Evolutionary conservation across 2,888 invertebrate genomes (phyloP), one percentile per base, ranked within the genome.

Genomic region (Noctua janthe): DNA sequence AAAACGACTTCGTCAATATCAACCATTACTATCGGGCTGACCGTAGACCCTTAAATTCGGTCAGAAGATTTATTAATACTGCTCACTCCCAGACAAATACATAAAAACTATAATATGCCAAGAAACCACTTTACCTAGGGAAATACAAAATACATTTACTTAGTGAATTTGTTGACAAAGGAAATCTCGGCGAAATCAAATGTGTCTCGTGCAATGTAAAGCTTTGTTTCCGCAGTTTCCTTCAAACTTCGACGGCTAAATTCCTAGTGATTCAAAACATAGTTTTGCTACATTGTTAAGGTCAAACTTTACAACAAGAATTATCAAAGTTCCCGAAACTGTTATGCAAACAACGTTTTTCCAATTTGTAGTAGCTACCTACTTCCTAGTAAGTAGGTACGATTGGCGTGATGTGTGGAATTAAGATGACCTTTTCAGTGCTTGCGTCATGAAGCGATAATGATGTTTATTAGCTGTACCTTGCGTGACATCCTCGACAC

Each of bases 381-480:
- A 90, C 89, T 91, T 92, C 90, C 87, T 88, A 89, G 90, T 88
- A 86, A 88, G 90, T n/a, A n/a, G n/a, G n/a, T 84, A 85, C 81
- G 84, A 81, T 73, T 84, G 86, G 82, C 88, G 78, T 89, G 85
- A 81, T 84, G 79, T 70, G 81, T 87, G 87, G 87, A 88, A 90
- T 91, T 87, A 89, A 90, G 91, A 91, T 92, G 93, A 93, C 93
- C 94, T 93, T 92, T 90, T 89, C 82, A 88, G 82, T 83, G 78
- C 87, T 92, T 91, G 89, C 92, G 92, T 92, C 93, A 93, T 81
- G 88, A 88, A 56, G 88, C 88, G 92, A 92, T 94, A 94, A 95
- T 94, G 89, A 91, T 92, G 91, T 91, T 92, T 92, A 92, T 94
- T 94, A 94, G 92, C 87, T 74, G 87, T 91, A 88, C 90, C 84